These are phyloP conservation scores for Agonopterix alstromeriana DNA, from an alignment of 2,888 invertebrate species.

Conservation along the genomic window DNA sequence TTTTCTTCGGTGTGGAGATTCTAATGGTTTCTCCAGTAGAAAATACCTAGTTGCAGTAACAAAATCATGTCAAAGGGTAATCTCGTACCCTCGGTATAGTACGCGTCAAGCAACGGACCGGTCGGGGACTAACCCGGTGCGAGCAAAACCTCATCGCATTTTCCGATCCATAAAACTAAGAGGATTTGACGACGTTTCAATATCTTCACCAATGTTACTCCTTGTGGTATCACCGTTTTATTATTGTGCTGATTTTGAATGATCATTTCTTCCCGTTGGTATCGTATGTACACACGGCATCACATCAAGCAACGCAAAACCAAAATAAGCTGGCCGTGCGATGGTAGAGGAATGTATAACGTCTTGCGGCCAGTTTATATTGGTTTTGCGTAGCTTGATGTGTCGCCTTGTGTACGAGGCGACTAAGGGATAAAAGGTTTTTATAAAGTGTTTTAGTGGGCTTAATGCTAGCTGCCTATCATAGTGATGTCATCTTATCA, in stretches of 20 bases:
- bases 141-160: slow-evolving; percentile 42
- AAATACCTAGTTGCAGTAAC: neutral
- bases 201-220: slow-evolving; percentile 31
- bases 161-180: slow-evolving; percentile 68
- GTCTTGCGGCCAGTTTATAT: too few relatives aligned
- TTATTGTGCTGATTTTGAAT: neutral
- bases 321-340: too few relatives aligned
- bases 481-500: too few relatives aligned
- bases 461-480: too few relatives aligned
- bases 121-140: too few relatives aligned
- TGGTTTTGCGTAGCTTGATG: too few relatives aligned
- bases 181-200: slow-evolving; percentile 68
- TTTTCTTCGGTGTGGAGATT: neutral
- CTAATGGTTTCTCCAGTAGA: too few relatives aligned
- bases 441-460: neutral
- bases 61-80: slow-evolving; percentile 11
- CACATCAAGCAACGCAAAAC: too few relatives aligned
- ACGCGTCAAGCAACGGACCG: slow-evolving; percentile 15
- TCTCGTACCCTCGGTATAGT: neutral
- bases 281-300: too few relatives aligned
- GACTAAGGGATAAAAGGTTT: neutral
- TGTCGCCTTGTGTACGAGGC: too few relatives aligned
- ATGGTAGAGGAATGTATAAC: too few relatives aligned
- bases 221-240: neutral
- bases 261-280: too few relatives aligned